Evolutionary conservation across 2,113 vertebrate species (phyloP).

Genomic region (Australoheros scitulus): DNA sequence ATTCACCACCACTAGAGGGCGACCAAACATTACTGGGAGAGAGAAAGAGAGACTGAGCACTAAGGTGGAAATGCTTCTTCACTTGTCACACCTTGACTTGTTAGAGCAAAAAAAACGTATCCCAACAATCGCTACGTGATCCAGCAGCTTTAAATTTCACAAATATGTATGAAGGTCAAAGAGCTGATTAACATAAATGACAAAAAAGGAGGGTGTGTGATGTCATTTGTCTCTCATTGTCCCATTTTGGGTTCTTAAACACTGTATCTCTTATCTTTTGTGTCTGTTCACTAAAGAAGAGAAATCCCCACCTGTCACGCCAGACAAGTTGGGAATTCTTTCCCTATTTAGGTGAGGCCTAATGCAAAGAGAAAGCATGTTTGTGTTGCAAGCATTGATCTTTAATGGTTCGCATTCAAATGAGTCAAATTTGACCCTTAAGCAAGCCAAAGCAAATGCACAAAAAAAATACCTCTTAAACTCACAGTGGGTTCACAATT

Average conservation of each 20-base stretch:
- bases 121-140: not conserved
- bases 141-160: not conserved
- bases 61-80: not conserved
- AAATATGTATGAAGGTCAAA: not conserved
- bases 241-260: not conserved
- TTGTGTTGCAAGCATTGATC: not conserved
- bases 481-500: not conserved
- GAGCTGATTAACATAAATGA: no score
- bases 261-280: not conserved
- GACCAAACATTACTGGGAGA: not conserved
- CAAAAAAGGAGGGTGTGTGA: not conserved
- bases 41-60: not conserved
- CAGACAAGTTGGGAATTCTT: not conserved
- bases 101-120: not conserved
- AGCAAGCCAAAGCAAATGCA: not conserved
- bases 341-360: not conserved
- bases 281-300: not conserved
- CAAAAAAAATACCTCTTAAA: not conserved
- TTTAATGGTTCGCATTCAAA: not conserved
- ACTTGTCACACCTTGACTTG: not conserved
- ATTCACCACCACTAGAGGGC: slow-evolving; percentile 55
- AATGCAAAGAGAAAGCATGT: slow-evolving; percentile 1
- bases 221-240: not conserved
- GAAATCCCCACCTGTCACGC: not conserved
- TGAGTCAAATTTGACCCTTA: not conserved